These are phyloP conservation scores for Oryzias woworae DNA, from an alignment of 2,113 vertebrate genomes.

Conservation along the genomic window DNA sequence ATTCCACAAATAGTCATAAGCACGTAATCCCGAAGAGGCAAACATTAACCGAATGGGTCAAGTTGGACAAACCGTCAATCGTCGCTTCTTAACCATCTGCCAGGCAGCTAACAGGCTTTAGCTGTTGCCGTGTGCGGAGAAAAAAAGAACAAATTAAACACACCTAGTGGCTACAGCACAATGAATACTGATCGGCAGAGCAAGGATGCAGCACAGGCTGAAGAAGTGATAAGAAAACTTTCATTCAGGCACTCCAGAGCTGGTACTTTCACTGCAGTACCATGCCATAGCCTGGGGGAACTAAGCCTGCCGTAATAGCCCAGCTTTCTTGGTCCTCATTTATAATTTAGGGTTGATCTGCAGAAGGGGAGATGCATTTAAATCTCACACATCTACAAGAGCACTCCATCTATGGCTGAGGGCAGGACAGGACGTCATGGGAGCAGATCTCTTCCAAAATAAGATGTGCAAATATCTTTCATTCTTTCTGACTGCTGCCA, in stretches of 20 bases:
- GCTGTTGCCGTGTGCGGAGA: no score
- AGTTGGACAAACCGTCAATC: constrained; percentile 14
- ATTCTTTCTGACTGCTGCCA: not conserved
- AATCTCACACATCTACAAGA: not conserved
- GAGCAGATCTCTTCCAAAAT: not conserved
- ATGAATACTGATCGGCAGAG: constrained; percentile 53
- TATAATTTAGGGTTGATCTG: constrained; percentile 38
- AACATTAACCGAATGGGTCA: constrained; percentile 6
- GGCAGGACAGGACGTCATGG: no score
- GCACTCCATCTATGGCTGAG: constrained; percentile 9
- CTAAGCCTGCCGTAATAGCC: constrained; percentile 27
- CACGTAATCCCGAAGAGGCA: constrained; percentile 17
- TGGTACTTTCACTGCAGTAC: constrained; percentile 13
- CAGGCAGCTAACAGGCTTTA: no score
- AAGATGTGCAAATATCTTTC: not conserved
- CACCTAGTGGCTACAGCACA: not conserved
- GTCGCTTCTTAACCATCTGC: no score
- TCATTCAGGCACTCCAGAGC: constrained; percentile 15
- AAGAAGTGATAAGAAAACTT: constrained; percentile 48
- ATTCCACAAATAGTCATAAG: constrained; percentile 17
- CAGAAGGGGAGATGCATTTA: not conserved
- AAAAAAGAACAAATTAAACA: not conserved
- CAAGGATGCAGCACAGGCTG: constrained; percentile 6
- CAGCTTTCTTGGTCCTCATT: constrained; percentile 26
- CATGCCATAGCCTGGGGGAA: constrained; percentile 23